Conservation (phyloP, 2,797 vertebrate genomes). For the Coendou prehensilis region DNA sequence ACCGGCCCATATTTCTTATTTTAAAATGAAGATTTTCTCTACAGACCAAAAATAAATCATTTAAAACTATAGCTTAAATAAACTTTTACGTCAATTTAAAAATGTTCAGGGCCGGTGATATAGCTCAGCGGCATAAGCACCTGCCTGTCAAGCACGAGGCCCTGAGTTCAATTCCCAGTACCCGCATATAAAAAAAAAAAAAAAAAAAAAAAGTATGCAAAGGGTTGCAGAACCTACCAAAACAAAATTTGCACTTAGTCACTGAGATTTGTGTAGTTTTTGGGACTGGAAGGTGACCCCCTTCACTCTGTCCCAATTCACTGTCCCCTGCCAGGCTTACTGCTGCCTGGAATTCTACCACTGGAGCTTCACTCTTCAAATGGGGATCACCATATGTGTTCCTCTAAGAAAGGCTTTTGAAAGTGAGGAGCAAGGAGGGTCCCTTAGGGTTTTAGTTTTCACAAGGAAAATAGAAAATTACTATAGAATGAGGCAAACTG, state of each 20-base stretch:
- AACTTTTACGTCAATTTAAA: neutral
- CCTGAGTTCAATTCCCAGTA: too few relatives aligned
- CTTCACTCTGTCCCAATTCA: neutral
- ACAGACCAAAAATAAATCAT: neutral
- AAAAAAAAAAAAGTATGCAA: neutral
- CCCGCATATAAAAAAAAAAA: too few relatives aligned
- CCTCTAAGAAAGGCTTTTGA: neutral
- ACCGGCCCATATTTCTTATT: neutral
- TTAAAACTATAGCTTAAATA: neutral
- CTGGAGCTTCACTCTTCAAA: neutral
- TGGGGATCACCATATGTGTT: neutral
- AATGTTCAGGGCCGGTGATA: too few relatives aligned
- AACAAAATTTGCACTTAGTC: neutral
- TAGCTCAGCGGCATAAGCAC: too few relatives aligned
- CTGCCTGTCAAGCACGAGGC: too few relatives aligned
- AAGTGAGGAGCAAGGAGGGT: neutral
- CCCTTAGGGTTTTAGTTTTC: neutral
- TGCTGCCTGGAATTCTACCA: neutral
- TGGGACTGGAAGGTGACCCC: fast-evolving
- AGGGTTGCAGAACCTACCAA: neutral
- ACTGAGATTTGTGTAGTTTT: neutral
- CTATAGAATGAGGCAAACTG: neutral
- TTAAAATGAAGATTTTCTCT: conserved; percentile 48
- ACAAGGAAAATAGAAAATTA: neutral
- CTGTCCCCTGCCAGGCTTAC: too few relatives aligned